Conservation (phyloP, 2,797 vertebrate species). For the Threskiornis aethiopicus region DNA sequence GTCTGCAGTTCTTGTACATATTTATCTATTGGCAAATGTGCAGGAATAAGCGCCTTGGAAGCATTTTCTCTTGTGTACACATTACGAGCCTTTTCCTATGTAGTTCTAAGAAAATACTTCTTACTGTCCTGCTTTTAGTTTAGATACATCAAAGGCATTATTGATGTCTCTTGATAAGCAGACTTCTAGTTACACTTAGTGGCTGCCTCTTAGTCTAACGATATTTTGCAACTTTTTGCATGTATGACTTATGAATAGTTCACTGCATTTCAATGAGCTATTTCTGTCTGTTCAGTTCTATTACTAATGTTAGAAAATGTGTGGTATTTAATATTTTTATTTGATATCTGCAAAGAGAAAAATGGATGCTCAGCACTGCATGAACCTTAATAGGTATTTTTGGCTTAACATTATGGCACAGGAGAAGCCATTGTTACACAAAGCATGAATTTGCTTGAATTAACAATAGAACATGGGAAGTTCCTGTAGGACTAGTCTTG, state of each 20-base stretch:
- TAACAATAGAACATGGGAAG: not conserved
- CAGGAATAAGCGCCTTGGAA: not conserved
- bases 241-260: not conserved
- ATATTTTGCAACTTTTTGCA: not conserved
- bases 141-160: not conserved
- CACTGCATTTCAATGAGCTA: not conserved
- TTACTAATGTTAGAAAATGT: not conserved
- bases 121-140: not conserved
- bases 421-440: not conserved
- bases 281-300: not conserved
- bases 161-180: not conserved
- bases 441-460: not conserved
- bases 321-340: not conserved
- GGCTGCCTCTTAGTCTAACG: not conserved
- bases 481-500: not conserved
- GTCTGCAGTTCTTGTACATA: not conserved
- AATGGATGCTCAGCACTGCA: not conserved
- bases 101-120: not conserved
- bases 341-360: not conserved
- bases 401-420: not conserved
- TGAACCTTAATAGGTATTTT: not conserved
- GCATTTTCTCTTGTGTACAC: not conserved
- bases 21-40: not conserved
- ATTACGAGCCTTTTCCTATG: not conserved
- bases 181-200: not conserved